Evolutionary conservation across 2,113 vertebrate species (phyloP).

Genomic region (Athene cunicularia): DNA sequence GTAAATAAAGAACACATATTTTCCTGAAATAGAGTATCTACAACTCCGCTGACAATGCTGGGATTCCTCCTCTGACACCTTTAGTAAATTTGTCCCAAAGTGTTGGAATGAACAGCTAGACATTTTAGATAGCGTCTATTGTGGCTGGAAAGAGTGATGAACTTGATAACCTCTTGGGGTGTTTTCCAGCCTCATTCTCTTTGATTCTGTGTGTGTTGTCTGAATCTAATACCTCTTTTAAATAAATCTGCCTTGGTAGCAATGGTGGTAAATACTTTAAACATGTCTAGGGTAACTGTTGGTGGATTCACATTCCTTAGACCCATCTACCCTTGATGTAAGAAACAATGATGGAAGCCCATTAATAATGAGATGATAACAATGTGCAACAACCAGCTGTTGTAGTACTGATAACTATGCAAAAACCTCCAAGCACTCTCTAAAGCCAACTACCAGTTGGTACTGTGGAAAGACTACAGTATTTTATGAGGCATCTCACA

Average conservation of each 20-base stretch:
- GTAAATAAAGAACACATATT: neutral
- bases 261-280: neutral
- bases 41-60: neutral
- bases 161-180: neutral
- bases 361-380: neutral
- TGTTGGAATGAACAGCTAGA: neutral
- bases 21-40: neutral
- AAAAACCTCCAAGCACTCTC: neutral
- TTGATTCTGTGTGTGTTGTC: neutral
- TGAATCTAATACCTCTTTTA: conserved; percentile 7
- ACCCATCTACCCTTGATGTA: neutral
- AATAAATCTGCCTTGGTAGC: neutral
- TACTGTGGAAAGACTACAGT: neutral
- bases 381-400: neutral
- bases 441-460: neutral
- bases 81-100: neutral
- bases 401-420: neutral
- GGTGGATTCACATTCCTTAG: neutral
- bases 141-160: neutral
- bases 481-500: neutral
- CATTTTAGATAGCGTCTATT: neutral
- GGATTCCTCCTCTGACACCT: neutral
- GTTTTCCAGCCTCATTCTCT: neutral
- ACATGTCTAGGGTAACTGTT: neutral
- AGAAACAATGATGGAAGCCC: neutral